Evolutionary conservation across 2,113 vertebrate genomes (phyloP).

Genomic region (Microcebus murinus): DNA sequence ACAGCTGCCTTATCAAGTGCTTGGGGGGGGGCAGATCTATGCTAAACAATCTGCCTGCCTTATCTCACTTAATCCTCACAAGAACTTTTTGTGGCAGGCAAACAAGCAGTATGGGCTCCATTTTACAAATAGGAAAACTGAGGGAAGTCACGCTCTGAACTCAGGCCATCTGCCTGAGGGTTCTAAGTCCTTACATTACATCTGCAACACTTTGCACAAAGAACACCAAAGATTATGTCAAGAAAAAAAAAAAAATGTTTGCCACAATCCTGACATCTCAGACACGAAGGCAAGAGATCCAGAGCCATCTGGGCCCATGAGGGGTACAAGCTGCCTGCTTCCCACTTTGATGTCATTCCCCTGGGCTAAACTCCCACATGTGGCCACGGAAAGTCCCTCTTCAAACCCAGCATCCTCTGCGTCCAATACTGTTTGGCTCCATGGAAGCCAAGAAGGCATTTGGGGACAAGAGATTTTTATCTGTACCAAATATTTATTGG

Average conservation of each 20-base stretch:
- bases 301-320: not conserved
- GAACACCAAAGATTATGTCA: not conserved
- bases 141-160: not conserved
- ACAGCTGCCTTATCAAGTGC: not conserved
- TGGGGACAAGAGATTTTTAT: slow-evolving; percentile 56
- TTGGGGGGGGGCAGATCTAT: accelerated
- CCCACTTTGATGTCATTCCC: not conserved
- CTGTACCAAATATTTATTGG: slow-evolving; percentile 24
- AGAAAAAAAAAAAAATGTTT: not conserved
- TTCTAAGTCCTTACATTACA: not conserved
- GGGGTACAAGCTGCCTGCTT: not conserved
- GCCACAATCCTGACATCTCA: slow-evolving; percentile 11
- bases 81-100: not conserved
- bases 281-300: not conserved
- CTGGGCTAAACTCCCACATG: not conserved
- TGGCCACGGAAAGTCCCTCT: not conserved
- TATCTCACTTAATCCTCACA: not conserved
- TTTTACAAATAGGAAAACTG: not conserved
- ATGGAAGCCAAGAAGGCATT: slow-evolving; percentile 45
- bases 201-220: not conserved
- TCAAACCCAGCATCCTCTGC: slow-evolving; percentile 16
- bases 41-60: no score
- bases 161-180: not conserved
- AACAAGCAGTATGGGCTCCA: accelerated
- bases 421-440: not conserved